Evolutionary conservation across 1,140 invertebrate genomes (phyloP).

Genomic region (Pseudomyrmex dendroicus): DNA sequence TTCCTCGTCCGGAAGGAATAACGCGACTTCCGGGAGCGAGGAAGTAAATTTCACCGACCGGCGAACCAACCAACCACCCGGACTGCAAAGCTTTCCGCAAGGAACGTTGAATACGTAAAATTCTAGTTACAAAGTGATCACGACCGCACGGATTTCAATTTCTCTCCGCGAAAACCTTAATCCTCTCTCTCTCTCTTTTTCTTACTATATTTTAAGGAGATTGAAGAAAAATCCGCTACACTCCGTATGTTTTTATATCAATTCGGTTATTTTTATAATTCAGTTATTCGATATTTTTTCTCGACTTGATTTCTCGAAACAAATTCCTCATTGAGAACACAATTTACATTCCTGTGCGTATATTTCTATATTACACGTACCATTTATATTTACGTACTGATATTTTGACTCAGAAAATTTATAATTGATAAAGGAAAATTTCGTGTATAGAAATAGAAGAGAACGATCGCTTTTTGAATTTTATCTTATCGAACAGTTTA

Average conservation of each 20-base stretch:
- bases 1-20: slow-evolving; percentile 72
- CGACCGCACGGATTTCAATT: slow-evolving; percentile 1
- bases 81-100: not conserved
- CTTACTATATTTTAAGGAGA: not conserved
- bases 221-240: not conserved
- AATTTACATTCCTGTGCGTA: not conserved
- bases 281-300: not conserved
- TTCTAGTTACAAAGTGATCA: slow-evolving; percentile 15
- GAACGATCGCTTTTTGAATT: not conserved
- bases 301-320: not conserved
- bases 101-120: slow-evolving; percentile 32
- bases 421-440: not conserved
- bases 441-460: not conserved
- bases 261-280: not conserved
- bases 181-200: not conserved
- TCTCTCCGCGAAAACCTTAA: not conserved
- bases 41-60: slow-evolving; percentile 66
- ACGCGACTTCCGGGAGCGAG: slow-evolving; percentile 71
- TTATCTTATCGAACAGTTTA: too few species aligned
- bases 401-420: not conserved
- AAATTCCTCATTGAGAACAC: not conserved
- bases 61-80: not conserved
- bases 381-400: not conserved
- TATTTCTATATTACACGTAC: not conserved
- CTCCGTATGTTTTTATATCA: not conserved